Evolutionary conservation across 1,140 invertebrate species (phyloP), one percentile per base, ranked within the genome.

Genomic region (Aphaenogaster rudis): DNA sequence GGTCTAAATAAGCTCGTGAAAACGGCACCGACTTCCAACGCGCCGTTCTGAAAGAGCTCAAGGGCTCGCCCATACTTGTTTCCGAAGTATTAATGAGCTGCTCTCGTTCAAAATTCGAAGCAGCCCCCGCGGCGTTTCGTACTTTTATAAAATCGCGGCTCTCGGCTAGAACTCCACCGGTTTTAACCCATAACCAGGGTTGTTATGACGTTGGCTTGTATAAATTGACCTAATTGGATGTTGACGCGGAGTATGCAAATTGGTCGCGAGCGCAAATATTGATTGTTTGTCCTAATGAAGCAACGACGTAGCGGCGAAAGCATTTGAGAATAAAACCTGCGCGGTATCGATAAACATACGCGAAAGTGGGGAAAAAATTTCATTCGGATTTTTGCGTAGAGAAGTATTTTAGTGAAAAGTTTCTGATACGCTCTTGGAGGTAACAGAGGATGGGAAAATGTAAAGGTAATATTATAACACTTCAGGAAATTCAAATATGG

Each of bases 221-320:
- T 74, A 84, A 84, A 84, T 84, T 59, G 54, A 76, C 69, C 45
- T 84, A 84, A 84, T 84, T 76, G 80, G 42, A 84, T 61, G 69
- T 84, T 84, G 80, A 84, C 69, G 59, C 42, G 69, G 28, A 48
- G 57, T 76, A 84, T 84, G 80, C 59, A 84, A 84, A 84, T 84
- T 84, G 69, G 42, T 84, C 42, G 80, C 57, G 42, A 84, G 33
- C n/a, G 45, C 69, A 84, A 84, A 84, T 84, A 84, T 84, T 84
- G 80, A 84, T 76, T 84, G 80, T 84, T 84, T 84, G 54, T 84
- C 57, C 33, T 76, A 84, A 84, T 84, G 80, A 84, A 84, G 69
- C 80, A 48, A 54, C 69, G 69, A 81, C n/a, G 80, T 36, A 42
- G 33, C 42, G 69, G 7, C 8, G n/a, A 5, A 61, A 15, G 28